Base-by-base conservation (phyloP, 2,888 invertebrate species). In the Noctua pronuba region DNA sequence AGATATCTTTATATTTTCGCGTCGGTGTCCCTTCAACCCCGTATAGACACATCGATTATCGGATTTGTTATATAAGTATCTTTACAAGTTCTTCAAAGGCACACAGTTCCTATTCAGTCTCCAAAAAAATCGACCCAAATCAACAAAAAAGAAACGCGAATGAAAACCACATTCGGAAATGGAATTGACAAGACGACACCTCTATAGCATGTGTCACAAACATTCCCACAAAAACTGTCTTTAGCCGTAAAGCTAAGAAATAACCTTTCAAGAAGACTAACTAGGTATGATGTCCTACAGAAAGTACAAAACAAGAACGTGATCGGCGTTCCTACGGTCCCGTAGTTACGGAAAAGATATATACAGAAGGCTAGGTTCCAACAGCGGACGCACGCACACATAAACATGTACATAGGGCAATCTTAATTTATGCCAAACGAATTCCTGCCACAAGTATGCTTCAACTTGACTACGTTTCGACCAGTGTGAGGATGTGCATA, bases 251-350 rank as follows among this genome's bases (percentile, higher is more conserved):
- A 82, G 69, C 79, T 80, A 75, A 80, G 77, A 81, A 72, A 80
- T 83, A 87, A 80, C 85, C 81, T 88, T 78, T 77, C 87, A 74
- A 86, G 80, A 72, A 79, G 79, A 86, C 84, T 87, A 88, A 87
- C 84, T 86, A 77, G 75, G 77, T 86, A 87, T 89, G 84, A 89
- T 86, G 83, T 86, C 82, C 76, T 75, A 86, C 75, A 82, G 84
- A 83, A 83, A 86, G 85, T 83, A 80, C 86, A 78, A 83, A 86
- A 76, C 58, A 74, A 75, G 81, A 70, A 90, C 90, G 88, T 90
- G 89, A 88, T 84, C 86, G 65, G 89, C 81, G 65, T 85, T 49
- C 72, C 66, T 80, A 83, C 80, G 70, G 82, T 67, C 67, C 46
- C 35, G 24, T 5, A 8, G 64, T 18, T 38, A 76, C 28, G 2